A percentile compares a stretch with the other conserved stretches of the same genome.
Evolutionary conservation across 2,888 invertebrate species (phyloP).

Genomic region (Drosophila niveifrons): DNA sequence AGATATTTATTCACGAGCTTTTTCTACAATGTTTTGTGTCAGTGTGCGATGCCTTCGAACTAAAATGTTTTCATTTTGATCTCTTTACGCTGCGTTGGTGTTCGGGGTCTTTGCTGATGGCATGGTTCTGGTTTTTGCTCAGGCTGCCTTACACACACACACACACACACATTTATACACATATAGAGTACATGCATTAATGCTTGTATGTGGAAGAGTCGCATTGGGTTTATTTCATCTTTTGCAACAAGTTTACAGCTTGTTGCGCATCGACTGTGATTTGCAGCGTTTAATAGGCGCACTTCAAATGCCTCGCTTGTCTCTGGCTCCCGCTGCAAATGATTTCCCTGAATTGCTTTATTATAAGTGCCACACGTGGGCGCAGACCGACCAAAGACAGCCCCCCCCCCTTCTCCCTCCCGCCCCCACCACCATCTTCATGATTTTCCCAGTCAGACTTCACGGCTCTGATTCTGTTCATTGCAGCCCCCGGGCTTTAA

Average conservation of each 20-base stretch:
- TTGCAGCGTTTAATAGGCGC: conserved; percentile 74
- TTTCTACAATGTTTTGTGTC: not conserved
- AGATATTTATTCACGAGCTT: not conserved
- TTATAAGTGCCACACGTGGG: conserved; percentile 68
- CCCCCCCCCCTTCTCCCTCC: not conserved
- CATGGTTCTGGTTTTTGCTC: conserved; percentile 45
- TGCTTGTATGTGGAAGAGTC: conserved; percentile 31
- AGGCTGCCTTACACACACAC: conserved; percentile 39
- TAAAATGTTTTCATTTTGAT: conserved; percentile 80
- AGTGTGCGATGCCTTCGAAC: conserved; percentile 52
- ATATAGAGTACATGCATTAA: not conserved
- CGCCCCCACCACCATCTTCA: not conserved
- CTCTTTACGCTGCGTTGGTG: conserved; percentile 78
- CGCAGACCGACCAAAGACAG: conserved; percentile 13
- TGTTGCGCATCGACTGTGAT: conserved; percentile 75
- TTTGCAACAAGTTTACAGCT: conserved; percentile 78
- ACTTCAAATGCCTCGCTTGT: conserved; percentile 67
- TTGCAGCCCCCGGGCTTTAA: conserved; percentile 73
- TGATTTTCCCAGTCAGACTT: not conserved
- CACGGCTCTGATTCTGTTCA: conserved; percentile 5
- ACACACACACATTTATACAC: not conserved
- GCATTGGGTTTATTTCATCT: conserved; percentile 64
- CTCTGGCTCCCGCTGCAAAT: conserved; percentile 60
- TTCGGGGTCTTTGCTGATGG: conserved; percentile 52
- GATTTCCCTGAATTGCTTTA: conserved; percentile 79